A percentile compares a stretch with the other conserved stretches of the same genome.
Conservation (phyloP, 1,140 invertebrate genomes). For the Stratiolaelaps scimitus region DNA sequence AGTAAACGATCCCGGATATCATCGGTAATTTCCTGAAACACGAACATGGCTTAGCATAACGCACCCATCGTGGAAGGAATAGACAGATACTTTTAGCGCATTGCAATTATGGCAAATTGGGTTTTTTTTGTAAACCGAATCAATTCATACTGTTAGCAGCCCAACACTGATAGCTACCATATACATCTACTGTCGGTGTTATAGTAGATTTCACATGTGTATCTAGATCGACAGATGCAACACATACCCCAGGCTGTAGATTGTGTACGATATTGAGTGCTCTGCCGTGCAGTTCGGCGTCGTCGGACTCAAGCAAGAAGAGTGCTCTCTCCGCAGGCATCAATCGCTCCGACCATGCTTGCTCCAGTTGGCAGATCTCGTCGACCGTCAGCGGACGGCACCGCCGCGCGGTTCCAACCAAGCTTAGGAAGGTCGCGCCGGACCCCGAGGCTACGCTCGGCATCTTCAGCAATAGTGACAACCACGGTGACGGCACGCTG, state of each 20-base stretch:
- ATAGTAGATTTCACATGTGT: neutral
- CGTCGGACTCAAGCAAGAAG: slow-evolving; percentile 7
- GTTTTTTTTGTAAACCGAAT: neutral
- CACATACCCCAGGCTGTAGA: neutral
- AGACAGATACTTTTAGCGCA: too few relatives aligned
- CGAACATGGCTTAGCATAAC: too few relatives aligned
- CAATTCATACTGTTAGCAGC: neutral
- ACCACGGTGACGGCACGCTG: slow-evolving; percentile 1
- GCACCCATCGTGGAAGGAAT: too few relatives aligned
- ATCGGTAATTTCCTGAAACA: slow-evolving; percentile 14
- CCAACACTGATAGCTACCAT: neutral
- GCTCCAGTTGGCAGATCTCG: neutral
- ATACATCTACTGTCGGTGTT: neutral
- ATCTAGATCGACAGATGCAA: neutral
- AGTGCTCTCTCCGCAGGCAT: neutral
- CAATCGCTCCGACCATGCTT: neutral
- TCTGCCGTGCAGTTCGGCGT: neutral
- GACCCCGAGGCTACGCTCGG: neutral
- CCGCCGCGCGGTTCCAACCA: neutral
- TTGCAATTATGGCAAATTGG: neutral
- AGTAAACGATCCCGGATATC: neutral
- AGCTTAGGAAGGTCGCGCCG: neutral
- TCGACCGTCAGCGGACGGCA: neutral
- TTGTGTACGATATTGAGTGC: neutral
- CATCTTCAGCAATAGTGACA: neutral